phyloP scores from a whole-genome alignment of 2,113 vertebrate species.

The Tragelaphus buxtoni region DNA sequence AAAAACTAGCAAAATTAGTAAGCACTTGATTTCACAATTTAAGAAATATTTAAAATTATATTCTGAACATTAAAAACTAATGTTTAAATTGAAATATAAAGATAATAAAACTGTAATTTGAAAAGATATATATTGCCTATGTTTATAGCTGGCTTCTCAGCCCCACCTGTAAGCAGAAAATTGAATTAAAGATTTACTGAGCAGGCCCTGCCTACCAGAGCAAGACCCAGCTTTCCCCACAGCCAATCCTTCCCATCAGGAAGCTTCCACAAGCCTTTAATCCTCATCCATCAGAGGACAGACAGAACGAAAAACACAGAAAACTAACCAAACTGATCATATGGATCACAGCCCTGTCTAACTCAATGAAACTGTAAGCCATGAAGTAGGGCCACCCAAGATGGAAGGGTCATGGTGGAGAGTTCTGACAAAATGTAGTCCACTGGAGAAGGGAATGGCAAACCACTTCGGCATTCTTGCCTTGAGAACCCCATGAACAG shows the following conservation, averaged over 20 bases:
- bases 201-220: not conserved
- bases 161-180: not conserved
- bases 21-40: not conserved
- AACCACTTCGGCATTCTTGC: not conserved
- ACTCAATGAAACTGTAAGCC: not conserved
- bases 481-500: not conserved
- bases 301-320: not conserved
- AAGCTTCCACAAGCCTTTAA: not conserved
- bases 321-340: not conserved
- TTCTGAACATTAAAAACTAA: not conserved
- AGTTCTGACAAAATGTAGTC: not conserved
- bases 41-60: not conserved
- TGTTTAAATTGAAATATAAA: not conserved
- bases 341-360: not conserved
- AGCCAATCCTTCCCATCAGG: not conserved
- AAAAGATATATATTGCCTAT: not conserved
- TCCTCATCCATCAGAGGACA: not conserved
- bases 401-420: not conserved
- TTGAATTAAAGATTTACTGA: not conserved
- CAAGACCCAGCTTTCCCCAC: not conserved
- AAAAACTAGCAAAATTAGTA: not conserved
- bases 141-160: not conserved
- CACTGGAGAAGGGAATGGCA: not conserved
- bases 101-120: not conserved
- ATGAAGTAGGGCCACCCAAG: not conserved